Percentiles rank a stretch among this genome's conserved stretches.
These are phyloP conservation scores for Cremastinae sp. DNA, from an alignment of 2,888 invertebrate genomes.

Conservation along the genomic window DNA sequence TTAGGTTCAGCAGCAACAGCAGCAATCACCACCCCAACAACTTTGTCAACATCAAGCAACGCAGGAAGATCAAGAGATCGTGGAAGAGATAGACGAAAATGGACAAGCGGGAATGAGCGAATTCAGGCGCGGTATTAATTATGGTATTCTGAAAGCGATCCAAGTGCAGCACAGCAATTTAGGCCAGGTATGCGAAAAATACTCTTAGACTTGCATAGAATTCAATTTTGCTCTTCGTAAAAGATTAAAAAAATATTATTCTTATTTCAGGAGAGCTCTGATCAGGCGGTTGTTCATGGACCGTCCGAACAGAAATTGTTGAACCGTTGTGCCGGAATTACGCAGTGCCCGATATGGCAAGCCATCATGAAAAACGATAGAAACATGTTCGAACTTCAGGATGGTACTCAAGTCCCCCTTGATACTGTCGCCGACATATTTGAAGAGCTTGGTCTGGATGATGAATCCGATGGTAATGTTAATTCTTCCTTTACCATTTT, in stretches of 20 bases:
- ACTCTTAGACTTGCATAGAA: too few relatives aligned
- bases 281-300: constrained; percentile 50
- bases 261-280: constrained; percentile 46
- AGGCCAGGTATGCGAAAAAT: constrained; percentile 71
- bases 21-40: constrained; percentile 63
- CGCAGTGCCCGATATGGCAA: constrained; percentile 56
- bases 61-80: constrained; percentile 69
- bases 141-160: constrained; percentile 80
- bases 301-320: constrained; percentile 51
- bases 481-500: too few relatives aligned
- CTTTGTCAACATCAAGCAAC: constrained; percentile 52
- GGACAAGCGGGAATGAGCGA: constrained; percentile 66
- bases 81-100: constrained; percentile 61
- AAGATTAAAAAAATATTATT: not conserved
- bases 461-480: constrained; percentile 80
- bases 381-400: constrained; percentile 71
- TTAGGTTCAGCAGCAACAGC: constrained; percentile 70
- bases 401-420: constrained; percentile 77
- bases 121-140: constrained; percentile 62
- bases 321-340: constrained; percentile 50
- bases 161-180: constrained; percentile 76
- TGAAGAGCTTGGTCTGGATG: constrained; percentile 82
- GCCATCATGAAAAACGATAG: constrained; percentile 60
- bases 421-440: constrained; percentile 79
- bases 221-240: too few relatives aligned